Conservation (phyloP, 2,888 invertebrate genomes). For the Aleiodes leptofemur region DNA sequence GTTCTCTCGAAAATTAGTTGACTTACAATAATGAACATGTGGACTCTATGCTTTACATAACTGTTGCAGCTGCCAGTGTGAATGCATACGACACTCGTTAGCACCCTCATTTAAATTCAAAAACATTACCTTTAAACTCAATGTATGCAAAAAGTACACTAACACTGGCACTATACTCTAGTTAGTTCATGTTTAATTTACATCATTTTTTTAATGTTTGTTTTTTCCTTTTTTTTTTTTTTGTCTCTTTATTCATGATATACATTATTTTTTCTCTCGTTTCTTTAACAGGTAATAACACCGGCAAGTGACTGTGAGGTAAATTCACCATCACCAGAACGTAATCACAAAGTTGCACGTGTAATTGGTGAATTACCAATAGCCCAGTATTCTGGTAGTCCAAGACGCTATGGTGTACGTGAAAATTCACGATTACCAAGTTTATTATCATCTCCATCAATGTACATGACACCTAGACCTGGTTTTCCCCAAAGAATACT, state of each 20-base stretch:
- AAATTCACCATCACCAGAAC: conserved; percentile 70
- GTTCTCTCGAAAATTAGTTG: neutral
- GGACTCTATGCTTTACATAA: conserved; percentile 22
- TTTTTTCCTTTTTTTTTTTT: neutral
- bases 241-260: neutral
- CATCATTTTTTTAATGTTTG: neutral
- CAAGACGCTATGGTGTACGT: conserved; percentile 85
- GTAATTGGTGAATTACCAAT: conserved; percentile 92
- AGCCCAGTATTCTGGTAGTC: conserved; percentile 94
- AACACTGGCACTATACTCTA: conserved; percentile 16
- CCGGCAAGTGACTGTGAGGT: conserved; percentile 71
- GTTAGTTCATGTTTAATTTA: conserved; percentile 17
- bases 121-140: conserved; percentile 24
- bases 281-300: conserved; percentile 64
- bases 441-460: conserved; percentile 80
- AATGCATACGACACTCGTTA: conserved; percentile 33
- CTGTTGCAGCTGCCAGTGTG: conserved; percentile 27
- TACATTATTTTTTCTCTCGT: conserved; percentile 12
- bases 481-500: conserved; percentile 88
- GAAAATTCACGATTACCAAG: conserved; percentile 78
- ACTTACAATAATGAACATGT: conserved; percentile 14
- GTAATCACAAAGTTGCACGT: conserved; percentile 78
- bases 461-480: conserved; percentile 85
- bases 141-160: conserved; percentile 23
- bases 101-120: conserved; percentile 35